Evolutionary conservation across 2,888 invertebrate species (phyloP).

Genomic region (Bugula neritina): DNA sequence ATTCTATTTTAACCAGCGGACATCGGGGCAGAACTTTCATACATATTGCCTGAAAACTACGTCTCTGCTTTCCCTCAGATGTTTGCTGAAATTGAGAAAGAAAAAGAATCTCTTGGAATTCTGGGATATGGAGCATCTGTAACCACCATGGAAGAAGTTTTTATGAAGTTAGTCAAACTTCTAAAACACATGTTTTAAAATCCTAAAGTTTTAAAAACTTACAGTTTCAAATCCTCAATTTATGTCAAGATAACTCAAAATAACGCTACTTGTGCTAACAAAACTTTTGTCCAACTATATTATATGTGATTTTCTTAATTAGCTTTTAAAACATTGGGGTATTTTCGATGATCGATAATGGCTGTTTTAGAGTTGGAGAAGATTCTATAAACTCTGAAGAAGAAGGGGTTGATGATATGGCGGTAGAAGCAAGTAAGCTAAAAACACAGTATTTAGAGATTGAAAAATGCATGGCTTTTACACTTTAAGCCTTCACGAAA

Average conservation of each 20-base stretch:
- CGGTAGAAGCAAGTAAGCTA: no score
- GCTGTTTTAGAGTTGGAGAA: not conserved
- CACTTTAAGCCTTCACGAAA: no score
- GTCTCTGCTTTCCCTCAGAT: conserved; percentile 39
- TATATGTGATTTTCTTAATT: no score
- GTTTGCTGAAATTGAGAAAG: conserved; percentile 41
- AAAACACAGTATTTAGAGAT: no score
- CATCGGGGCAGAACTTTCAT: conserved; percentile 45
- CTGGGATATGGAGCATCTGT: conserved; percentile 76
- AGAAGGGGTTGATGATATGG: not conserved
- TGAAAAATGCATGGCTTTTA: no score
- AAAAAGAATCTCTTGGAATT: conserved; percentile 59
- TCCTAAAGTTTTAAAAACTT: no score
- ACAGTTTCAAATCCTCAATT: no score
- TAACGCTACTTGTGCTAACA: no score
- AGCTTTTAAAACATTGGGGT: no score
- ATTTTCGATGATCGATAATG: not conserved
- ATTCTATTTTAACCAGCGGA: conserved; percentile 30
- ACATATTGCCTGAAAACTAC: conserved; percentile 43
- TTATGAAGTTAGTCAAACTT: conserved; percentile 43
- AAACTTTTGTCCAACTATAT: no score
- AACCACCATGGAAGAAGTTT: conserved; percentile 81
- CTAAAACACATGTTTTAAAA: no score
- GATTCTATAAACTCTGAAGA: not conserved
- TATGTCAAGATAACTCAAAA: no score